Base-by-base conservation (phyloP, 2,797 vertebrate species). In the Bradypodion pumilum region DNA sequence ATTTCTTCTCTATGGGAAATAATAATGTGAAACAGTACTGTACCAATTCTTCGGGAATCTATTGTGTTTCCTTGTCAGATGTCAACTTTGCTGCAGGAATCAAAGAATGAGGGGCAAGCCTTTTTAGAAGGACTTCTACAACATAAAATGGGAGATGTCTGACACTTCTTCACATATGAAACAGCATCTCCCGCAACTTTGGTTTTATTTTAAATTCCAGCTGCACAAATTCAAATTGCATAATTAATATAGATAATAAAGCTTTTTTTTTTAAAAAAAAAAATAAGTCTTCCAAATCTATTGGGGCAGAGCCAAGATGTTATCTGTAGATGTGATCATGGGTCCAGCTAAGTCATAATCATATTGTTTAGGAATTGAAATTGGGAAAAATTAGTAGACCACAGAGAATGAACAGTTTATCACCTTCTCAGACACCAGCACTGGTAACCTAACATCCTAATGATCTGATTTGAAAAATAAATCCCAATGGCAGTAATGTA, bases 1-100 rank as follows among this genome's bases (percentile, higher is more conserved):
- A 78, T 1, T 76, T 65, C 62, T 88, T 86, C 76, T 80, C 37
- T 72, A 2, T 73, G 21, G 40, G 78, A 91, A 87, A 8, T 0
- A 32, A 10, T 1, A 76, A 76, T 84, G 56, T 32, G 66, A 79
- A 69, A 75, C 56, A 73, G 27, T 56, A 1, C 21, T 87, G 75
- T 85, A 7, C 1, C 87, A 85, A 91, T 82, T 40, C 23, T 52
- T 0, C 46, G 60, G 40, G 80, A 91, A 84, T 15, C 83, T 4
- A 46, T 32, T 80, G 27, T 35, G 37, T 78, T 16, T 74, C 78
- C 77, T 52, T 27, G 77, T 27, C 3, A 81, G 77, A 83, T 89
- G 1, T 40, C 32, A 78, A 23, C 9, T 65, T 2, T 5, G 21
- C 76, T 83, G 70, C 81, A 29, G 60, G 78, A 83, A 88, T 27